phyloP scores from a whole-genome alignment of 2,113 vertebrate species.

The Corythaeola cristata region DNA sequence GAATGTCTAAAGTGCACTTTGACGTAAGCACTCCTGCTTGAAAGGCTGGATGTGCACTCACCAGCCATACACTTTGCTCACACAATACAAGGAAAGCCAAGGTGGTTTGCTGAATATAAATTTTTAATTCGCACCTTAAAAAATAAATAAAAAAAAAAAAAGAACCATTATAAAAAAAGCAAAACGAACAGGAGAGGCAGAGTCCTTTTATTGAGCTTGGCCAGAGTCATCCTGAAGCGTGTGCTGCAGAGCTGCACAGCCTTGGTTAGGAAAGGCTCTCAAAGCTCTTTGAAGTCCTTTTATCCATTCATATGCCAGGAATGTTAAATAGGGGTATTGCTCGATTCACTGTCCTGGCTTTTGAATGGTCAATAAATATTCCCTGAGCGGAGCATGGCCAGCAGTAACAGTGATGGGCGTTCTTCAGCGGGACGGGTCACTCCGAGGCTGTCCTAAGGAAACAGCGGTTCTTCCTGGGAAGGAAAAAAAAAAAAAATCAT shows the following conservation, averaged over 20 bases:
- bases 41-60: background rate
- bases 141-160: background rate
- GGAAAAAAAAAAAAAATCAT: background rate
- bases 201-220: constrained; percentile 56
- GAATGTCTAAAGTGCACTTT: background rate
- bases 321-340: constrained; percentile 9
- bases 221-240: background rate
- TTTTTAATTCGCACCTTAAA: constrained; percentile 53
- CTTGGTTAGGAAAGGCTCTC: background rate
- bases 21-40: background rate
- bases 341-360: background rate
- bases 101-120: background rate
- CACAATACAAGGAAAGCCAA: background rate
- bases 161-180: constrained; percentile 14
- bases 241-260: background rate
- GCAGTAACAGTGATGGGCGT: background rate
- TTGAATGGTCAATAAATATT: constrained; percentile 54
- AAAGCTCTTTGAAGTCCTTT: constrained; percentile 12
- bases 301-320: background rate
- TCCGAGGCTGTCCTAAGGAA: constrained; percentile 71
- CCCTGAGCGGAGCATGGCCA: constrained; percentile 15
- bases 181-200: constrained; percentile 20
- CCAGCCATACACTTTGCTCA: accelerated
- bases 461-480: constrained; percentile 76
- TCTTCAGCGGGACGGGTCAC: background rate